Percentiles rank a stretch among this genome's conserved stretches.
Evolutionary conservation across 2,113 vertebrate genomes (phyloP).

Genomic region (Pangasianodon gigas): DNA sequence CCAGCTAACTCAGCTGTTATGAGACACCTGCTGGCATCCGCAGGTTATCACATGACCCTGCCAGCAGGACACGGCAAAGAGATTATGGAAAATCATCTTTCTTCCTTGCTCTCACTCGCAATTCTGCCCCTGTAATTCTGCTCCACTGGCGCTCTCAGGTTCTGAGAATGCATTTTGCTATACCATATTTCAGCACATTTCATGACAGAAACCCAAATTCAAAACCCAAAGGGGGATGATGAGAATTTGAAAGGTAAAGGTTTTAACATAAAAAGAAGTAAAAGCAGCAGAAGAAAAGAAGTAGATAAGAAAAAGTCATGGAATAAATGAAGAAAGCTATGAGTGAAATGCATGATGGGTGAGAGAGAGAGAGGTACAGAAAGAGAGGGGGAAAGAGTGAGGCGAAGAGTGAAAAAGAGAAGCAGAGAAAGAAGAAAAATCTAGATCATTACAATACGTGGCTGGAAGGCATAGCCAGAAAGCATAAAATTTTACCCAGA

Average conservation of each 20-base stretch:
- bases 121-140: background rate
- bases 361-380: background rate
- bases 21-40: constrained; percentile 33
- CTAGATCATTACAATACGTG: background rate
- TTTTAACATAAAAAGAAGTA: background rate
- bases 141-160: background rate
- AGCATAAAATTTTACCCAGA: background rate
- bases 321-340: background rate
- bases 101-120: no score
- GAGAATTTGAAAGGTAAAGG: background rate
- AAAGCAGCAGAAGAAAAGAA: background rate
- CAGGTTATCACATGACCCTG: constrained; percentile 30
- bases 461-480: background rate
- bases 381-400: background rate
- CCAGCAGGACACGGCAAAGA: constrained; percentile 15
- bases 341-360: background rate
- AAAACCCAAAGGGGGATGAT: background rate
- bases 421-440: background rate
- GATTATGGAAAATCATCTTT: background rate
- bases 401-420: background rate
- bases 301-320: background rate
- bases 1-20: constrained; percentile 12
- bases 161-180: background rate
- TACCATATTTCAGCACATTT: constrained; percentile 6
- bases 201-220: background rate